Evolutionary conservation across 2,797 vertebrate species (phyloP), one percentile per base, ranked within the genome.

Genomic region (Hirundo rustica): DNA sequence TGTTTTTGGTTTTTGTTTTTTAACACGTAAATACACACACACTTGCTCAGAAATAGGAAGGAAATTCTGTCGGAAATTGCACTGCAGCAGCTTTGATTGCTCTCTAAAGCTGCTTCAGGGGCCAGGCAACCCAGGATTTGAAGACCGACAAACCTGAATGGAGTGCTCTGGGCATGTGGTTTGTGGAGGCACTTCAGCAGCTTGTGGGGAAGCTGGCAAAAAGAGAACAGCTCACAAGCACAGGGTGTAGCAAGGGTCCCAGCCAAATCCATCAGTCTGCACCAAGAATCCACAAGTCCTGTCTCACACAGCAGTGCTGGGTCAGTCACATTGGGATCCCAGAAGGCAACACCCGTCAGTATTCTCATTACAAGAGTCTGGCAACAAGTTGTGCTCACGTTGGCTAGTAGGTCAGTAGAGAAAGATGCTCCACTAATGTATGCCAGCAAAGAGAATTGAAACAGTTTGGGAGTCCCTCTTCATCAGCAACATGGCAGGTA

Each of bases 61-160:
- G 95, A 96, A 97, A 97, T 95, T 95, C 95, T 81, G 97, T 89
- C 94, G 93, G 97, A 90, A 95, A 97, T 97, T 96, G 94, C 95
- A 96, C 89, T 95, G 96, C 95, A 94, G 94, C 80, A 95, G 95
- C 96, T 97, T 96, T 96, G 93, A 93, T 91, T 96, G 89, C 94
- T 97, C 93, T 96, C 90, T 1, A 38, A 94, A 79, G 92, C 89
- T 8, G 74, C 77, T 66, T 68, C 65, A 86, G 91, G 79, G 91
- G 90, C 71, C 68, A 66, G 48, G 68, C 44, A 62, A 88, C 72
- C 57, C 47, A 54, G 89, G 88, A 92, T 92, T 89, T 91, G 67
- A 83, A 85, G 71, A 65, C 71, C 19, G 8, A 51, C 51, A 48
- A 92, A 95, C 23, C 42, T 94, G 91, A 97, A 96, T 85, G 92